phyloP scores from a whole-genome alignment of 2,797 vertebrate genomes.

The Podarcis lilfordi region DNA sequence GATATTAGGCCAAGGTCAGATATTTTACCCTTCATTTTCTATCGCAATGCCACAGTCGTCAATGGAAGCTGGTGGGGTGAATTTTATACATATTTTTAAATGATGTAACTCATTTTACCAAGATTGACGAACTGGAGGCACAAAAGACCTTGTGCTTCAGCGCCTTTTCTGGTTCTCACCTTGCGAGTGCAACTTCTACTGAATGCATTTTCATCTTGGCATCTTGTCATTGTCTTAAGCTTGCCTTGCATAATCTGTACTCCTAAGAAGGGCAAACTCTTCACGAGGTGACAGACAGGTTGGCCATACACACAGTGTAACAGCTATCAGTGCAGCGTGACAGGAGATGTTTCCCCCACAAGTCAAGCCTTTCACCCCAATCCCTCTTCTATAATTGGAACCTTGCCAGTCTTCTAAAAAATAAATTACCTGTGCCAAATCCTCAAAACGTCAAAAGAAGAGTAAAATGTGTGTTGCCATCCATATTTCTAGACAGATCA shows the following conservation, averaged over 20 bases:
- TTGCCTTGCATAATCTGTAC: slow-evolving; percentile 9
- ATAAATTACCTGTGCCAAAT: slow-evolving; percentile 4
- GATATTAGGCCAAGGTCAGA: neutral
- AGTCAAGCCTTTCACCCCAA: neutral
- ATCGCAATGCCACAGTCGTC: neutral
- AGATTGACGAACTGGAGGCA: neutral
- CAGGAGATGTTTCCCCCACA: slow-evolving; percentile 1
- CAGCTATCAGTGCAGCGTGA: slow-evolving; percentile 17
- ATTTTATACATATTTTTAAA: slow-evolving; percentile 20
- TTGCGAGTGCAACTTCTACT: neutral
- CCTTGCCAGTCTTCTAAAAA: neutral
- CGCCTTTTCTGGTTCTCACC: neutral
- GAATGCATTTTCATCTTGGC: slow-evolving; percentile 13
- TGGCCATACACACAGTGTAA: neutral
- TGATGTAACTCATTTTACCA: neutral
- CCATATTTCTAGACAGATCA: neutral
- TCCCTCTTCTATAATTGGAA: neutral
- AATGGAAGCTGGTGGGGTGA: neutral
- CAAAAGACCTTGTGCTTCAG: neutral
- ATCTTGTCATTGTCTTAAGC: neutral
- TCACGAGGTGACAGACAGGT: neutral
- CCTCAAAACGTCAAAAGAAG: neutral
- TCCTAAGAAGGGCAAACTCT: neutral
- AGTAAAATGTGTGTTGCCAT: neutral
- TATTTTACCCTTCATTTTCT: neutral